A percentile compares a stretch with the other conserved stretches of the same genome.
These are phyloP conservation scores for Drosophila kurseongensis DNA, from an alignment of 1,140 invertebrate genomes.

Conservation along the genomic window DNA sequence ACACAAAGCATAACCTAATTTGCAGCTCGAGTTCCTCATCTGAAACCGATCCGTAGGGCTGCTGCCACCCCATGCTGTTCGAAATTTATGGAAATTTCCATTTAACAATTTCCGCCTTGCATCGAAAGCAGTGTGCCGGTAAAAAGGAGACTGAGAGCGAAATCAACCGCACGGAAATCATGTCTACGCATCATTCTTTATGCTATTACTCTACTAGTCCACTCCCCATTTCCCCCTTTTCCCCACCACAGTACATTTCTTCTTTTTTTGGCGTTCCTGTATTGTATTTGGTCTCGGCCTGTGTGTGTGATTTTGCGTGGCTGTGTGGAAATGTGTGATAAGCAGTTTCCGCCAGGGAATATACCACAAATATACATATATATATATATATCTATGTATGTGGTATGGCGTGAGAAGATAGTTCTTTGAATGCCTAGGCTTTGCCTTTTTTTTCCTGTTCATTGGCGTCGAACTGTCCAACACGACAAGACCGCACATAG, in stretches of 20 bases:
- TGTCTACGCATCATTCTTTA: constrained; percentile 83
- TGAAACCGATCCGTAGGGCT: constrained; percentile 7
- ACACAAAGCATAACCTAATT: constrained; percentile 17
- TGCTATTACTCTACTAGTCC: constrained; percentile 66
- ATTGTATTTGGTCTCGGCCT: constrained; percentile 66
- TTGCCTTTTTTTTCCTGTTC: constrained; percentile 58
- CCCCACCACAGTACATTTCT: constrained; percentile 19
- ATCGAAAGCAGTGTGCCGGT: constrained; percentile 36
- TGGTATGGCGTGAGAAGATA: constrained; percentile 11
- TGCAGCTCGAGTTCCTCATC: neutral
- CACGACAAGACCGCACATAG: neutral
- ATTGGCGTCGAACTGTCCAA: constrained; percentile 66
- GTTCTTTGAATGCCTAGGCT: constrained; percentile 41
- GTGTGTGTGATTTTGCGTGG: constrained; percentile 66
- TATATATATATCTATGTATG: neutral
- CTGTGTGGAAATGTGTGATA: constrained; percentile 83
- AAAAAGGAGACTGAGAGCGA: constrained; percentile 11
- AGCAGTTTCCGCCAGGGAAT: constrained; percentile 80
- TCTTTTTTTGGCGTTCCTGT: constrained; percentile 59
- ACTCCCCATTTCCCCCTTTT: neutral
- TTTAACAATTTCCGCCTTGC: constrained; percentile 41
- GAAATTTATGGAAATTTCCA: constrained; percentile 47
- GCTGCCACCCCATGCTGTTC: constrained; percentile 23
- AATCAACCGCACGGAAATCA: constrained; percentile 83
- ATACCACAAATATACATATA: constrained; percentile 30